These are phyloP conservation scores for Peromyscus aztecus DNA, from an alignment of 2,797 vertebrate species.

Conservation along the genomic window DNA sequence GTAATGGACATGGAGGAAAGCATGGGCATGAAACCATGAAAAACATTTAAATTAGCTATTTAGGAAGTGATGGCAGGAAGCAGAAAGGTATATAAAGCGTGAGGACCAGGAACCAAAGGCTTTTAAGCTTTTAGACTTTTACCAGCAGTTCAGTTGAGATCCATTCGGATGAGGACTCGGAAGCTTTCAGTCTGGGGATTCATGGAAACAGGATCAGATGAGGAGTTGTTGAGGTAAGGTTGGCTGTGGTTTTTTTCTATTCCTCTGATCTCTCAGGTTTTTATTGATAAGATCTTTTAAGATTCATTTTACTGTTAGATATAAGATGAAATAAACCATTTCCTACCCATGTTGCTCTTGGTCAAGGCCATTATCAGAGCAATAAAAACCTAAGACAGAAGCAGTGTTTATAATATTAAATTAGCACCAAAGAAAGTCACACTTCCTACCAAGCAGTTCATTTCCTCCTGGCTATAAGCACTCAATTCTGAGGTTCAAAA, in stretches of 20 bases:
- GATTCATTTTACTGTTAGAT: background rate
- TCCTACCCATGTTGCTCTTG: background rate
- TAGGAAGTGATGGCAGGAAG: no score
- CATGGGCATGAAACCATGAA: constrained; percentile 18
- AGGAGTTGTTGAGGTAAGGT: no score
- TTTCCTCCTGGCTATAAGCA: constrained; percentile 38
- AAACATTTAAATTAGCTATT: background rate
- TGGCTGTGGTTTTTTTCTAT: no score
- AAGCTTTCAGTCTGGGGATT: no score
- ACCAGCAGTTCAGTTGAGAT: no score
- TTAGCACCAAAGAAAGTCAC: background rate
- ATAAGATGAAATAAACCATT: background rate
- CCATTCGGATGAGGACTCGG: no score
- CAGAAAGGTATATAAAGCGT: no score
- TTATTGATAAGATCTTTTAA: no score
- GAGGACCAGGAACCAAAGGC: no score
- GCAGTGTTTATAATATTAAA: constrained; percentile 27
- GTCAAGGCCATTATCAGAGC: background rate
- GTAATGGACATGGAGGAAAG: background rate
- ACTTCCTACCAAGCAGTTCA: background rate
- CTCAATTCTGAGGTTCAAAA: background rate
- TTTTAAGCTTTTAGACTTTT: no score
- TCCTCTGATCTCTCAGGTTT: no score
- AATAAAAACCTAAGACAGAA: background rate
- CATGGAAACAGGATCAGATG: no score